Evolutionary conservation across 1,140 invertebrate species (phyloP), one percentile per base, ranked within the genome.

Genomic region (Armadillidium nasatum): DNA sequence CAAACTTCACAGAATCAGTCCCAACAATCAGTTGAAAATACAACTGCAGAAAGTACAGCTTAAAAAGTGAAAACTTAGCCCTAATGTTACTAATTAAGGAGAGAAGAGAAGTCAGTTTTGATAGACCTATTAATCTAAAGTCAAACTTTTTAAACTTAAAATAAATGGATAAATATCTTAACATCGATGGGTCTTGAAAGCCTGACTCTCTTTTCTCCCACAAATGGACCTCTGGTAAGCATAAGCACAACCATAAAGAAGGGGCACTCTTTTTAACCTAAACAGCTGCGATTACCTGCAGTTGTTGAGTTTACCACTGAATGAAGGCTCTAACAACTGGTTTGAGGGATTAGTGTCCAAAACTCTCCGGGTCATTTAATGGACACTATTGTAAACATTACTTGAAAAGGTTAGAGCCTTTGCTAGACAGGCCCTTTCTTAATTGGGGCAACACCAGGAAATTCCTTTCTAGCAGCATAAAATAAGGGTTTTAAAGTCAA

Each of bases 401-500:
- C 50, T 15, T 15, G 50, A 60, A 60, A 15, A 19, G 11, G 50
- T 60, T 60, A 19, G 50, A 60, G 50, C 19, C 50, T 60, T 19
- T 60, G 50, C 50, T 60, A 60, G 50, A 60, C 19, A 15, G 50
- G 50, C 50, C 50, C 50, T 60, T 60, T 60, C 50, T 60, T 60
- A 60, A 60, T 15, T 13, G 50, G 11, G 50, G 50, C 50, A 60
- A 60, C 50, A 60, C 50, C 50, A 60, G 19, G 50, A 60, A 9
- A 60, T 60, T 60, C 19, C 50, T 60, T 60, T 60, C 50, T 60
- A 60, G 50, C 50, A 60, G 19, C 19, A 60, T 60, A 15, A 60
- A 15, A 1, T 15, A 60, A 13, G 50, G 50, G 50, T 13, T 60
- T 19, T 60, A 60, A 60, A 13, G 11, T 60, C 19, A 60, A 60